Conservation (phyloP, 2,797 vertebrate genomes). For the Geotrypetes seraphini region DNA sequence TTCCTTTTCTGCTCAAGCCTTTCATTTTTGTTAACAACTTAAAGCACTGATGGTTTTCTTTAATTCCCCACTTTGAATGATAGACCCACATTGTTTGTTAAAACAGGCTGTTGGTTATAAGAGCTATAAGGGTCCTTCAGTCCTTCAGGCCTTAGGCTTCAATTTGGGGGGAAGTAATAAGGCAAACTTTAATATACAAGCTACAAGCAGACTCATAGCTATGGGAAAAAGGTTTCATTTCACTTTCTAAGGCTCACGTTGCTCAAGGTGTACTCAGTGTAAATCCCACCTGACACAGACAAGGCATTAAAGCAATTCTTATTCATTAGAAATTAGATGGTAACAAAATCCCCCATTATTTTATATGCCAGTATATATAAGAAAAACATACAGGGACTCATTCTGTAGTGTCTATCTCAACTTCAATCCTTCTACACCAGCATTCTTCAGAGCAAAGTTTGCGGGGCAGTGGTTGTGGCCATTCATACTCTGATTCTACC, state of each 20-base stretch:
- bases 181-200: slow-evolving; percentile 21
- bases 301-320: slow-evolving; percentile 50
- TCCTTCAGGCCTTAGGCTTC: slow-evolving; percentile 26
- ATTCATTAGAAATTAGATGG: slow-evolving; percentile 62
- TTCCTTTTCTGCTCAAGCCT: slow-evolving; percentile 26
- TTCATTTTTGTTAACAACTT: slow-evolving; percentile 28
- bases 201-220: slow-evolving; percentile 17
- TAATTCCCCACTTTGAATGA: too few species aligned
- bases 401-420: too few species aligned
- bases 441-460: too few species aligned
- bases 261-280: slow-evolving; percentile 33
- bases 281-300: slow-evolving; percentile 40
- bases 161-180: slow-evolving; percentile 27
- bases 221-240: slow-evolving; percentile 25
- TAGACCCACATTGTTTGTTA: slow-evolving; percentile 37
- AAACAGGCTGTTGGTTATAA: slow-evolving; percentile 28
- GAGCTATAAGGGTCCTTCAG: slow-evolving; percentile 28
- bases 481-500: too few species aligned
- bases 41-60: slow-evolving; percentile 29
- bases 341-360: too few species aligned
- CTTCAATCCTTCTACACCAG: too few species aligned
- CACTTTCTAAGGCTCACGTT: slow-evolving; percentile 37
- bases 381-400: too few species aligned
- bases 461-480: too few species aligned
- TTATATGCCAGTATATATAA: too few species aligned